Conservation (phyloP, 2,113 vertebrate genomes). For the Bostrychus sinensis region DNA sequence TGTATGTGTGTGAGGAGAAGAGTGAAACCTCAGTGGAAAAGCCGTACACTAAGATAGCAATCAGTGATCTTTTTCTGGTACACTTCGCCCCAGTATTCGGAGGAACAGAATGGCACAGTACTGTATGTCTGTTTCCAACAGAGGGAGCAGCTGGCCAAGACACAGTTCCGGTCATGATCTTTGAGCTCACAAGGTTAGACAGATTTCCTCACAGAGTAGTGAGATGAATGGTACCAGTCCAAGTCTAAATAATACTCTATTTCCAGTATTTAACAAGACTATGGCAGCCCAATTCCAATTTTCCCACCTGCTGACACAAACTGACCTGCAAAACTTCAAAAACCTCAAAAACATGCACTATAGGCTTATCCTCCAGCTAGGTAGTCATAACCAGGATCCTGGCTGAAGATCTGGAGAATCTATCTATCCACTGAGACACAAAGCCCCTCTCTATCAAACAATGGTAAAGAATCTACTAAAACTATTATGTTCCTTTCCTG, state of each 20-base stretch:
- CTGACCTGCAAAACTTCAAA: background rate
- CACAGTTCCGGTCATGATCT: background rate
- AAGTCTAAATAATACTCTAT: background rate
- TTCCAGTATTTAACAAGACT: background rate
- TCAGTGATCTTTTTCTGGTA: constrained; percentile 29
- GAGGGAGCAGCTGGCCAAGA: constrained; percentile 42
- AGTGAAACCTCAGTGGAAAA: constrained; percentile 26
- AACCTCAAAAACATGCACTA: too few species aligned
- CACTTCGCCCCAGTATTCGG: background rate
- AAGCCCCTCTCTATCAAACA: too few species aligned
- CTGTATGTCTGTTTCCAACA: constrained; percentile 12
- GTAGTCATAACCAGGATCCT: too few species aligned
- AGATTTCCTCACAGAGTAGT: background rate
- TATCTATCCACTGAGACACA: too few species aligned
- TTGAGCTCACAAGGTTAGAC: constrained; percentile 2
- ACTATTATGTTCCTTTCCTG: too few species aligned
- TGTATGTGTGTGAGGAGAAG: constrained; percentile 3
- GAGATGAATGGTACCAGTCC: background rate
- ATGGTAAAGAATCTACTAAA: too few species aligned
- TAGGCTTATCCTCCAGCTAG: too few species aligned
- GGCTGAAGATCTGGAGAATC: too few species aligned
- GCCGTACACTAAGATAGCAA: constrained; percentile 16
- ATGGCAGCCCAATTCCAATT: background rate
- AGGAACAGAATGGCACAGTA: constrained; percentile 1
- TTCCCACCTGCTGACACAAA: background rate